These are phyloP conservation scores for Perccottus glenii DNA, from an alignment of 2,113 vertebrate genomes.

Conservation along the genomic window DNA sequence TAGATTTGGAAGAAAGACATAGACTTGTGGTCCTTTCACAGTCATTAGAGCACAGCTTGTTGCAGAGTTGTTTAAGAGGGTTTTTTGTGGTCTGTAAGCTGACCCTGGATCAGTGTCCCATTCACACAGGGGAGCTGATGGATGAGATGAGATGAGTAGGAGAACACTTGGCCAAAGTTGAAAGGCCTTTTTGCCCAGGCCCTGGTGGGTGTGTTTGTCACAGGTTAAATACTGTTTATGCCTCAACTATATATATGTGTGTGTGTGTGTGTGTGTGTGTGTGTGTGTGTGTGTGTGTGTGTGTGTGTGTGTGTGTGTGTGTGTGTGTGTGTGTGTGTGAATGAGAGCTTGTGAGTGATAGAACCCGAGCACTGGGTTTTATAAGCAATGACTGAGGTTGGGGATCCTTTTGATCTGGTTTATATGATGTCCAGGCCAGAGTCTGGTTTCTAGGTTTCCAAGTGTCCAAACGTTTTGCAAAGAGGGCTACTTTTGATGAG, in stretches of 20 bases:
- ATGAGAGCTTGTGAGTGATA: no score
- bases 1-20: no score
- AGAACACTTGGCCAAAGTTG: slow-evolving; percentile 61
- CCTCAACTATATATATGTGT: slow-evolving; percentile 24
- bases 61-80: slow-evolving; percentile 9
- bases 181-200: slow-evolving; percentile 60
- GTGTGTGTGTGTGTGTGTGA: no score
- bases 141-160: slow-evolving; percentile 52
- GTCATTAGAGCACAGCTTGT: slow-evolving; percentile 9
- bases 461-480: no score
- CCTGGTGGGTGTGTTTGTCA: slow-evolving; percentile 53
- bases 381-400: slow-evolving; percentile 34
- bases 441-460: no score
- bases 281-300: no score
- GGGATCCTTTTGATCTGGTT: slow-evolving; percentile 56
- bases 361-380: neutral
- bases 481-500: no score
- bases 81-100: slow-evolving; percentile 38
- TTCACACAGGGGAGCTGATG: slow-evolving; percentile 49
- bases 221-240: slow-evolving; percentile 51
- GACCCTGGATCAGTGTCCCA: slow-evolving; percentile 48
- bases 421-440: slow-evolving; percentile 40
- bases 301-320: no score
- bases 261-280: neutral
- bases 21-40: slow-evolving; percentile 9